Evolutionary conservation across 2,797 vertebrate genomes (phyloP), one percentile per base, ranked within the genome.

Genomic region (Esox lucius): DNA sequence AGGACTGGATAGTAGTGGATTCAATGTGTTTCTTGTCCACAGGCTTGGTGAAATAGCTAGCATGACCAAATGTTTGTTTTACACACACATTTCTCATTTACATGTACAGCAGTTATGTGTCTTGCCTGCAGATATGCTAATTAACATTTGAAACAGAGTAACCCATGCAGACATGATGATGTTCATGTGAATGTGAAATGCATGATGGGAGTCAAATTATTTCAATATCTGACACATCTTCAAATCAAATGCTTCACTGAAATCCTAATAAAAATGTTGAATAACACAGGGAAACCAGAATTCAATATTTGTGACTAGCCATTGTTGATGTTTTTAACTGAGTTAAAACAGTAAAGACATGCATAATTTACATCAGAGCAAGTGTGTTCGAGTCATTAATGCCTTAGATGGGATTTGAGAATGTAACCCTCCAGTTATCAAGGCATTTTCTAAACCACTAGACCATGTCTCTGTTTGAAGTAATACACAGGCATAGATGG

Each of bases 131-230:
- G 87, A 83, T 84, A 87, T 84, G 84, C 84, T 13, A 87, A 92
- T 93, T 93, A 92, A 89, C 89, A 92, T 93, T 93, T 94, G 93
- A 90, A 92, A 94, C 6, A 94, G 93, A 85, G 77, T 67, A 82
- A 80, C 76, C 56, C 79, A 75, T 80, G 76, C 84, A 85, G 87
- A 90, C 51, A 76, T 87, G 87, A 92, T 92, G 90, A 91, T 5
- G 89, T 87, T 85, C 61, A 61, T 24, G 9, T 91, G 82, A 85
- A 77, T 81, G 87, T 84, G 81, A 70, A 61, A 80, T 53, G 78
- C 81, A 67, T 81, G 82, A 87, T 80, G 83, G 53, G 86, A 88
- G 75, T 80, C 16, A 86, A 87, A 80, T 73, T 70, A 81, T 87
- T 87, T 87, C 73, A 68, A 83, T 84, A 68, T 68, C 68, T 49